Evolutionary conservation across 2,888 invertebrate genomes (phyloP).

Genomic region (Diplazon laetatorius): DNA sequence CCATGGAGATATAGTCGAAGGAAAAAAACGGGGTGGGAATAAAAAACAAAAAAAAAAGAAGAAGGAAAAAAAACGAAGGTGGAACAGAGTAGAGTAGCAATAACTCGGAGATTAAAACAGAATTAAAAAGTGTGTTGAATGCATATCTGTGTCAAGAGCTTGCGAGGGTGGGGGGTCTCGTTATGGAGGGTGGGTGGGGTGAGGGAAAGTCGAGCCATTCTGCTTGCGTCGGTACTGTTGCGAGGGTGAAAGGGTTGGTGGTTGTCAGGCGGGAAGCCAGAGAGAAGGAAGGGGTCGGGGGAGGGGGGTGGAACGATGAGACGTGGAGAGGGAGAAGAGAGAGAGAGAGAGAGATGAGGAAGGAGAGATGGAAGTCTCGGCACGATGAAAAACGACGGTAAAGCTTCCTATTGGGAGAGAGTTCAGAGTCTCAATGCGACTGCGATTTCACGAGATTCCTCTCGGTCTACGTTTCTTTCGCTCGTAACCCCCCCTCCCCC

Average conservation of each 20-base stretch:
- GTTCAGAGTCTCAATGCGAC: slow-evolving; percentile 45
- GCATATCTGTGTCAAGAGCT: slow-evolving; percentile 78
- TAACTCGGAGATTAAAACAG: slow-evolving; percentile 81
- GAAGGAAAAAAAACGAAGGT: slow-evolving; percentile 19
- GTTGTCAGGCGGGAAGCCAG: slow-evolving; percentile 17
- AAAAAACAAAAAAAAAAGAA: slow-evolving; percentile 3
- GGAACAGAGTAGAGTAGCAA: slow-evolving; percentile 75
- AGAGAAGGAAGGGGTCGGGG: neutral
- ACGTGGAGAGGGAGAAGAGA: slow-evolving; percentile 53
- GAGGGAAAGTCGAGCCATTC: neutral
- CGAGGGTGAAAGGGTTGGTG: slow-evolving; percentile 30
- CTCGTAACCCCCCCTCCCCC: no score
- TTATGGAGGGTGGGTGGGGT: neutral
- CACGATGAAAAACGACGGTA: slow-evolving; percentile 50
- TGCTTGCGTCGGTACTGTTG: slow-evolving; percentile 19
- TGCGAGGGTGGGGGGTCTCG: slow-evolving; percentile 24
- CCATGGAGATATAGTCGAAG: slow-evolving; percentile 43
- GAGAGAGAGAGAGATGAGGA: slow-evolving; percentile 48
- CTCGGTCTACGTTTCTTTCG: slow-evolving; percentile 20
- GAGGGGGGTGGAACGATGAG: slow-evolving; percentile 1
- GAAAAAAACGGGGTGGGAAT: slow-evolving; percentile 43
- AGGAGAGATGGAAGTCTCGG: slow-evolving; percentile 31
- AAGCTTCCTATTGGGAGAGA: slow-evolving; percentile 54
- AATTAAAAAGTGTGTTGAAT: slow-evolving; percentile 80
- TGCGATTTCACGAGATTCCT: slow-evolving; percentile 43